phyloP scores from a whole-genome alignment of 2,888 invertebrate species.

The Meloe dianella region DNA sequence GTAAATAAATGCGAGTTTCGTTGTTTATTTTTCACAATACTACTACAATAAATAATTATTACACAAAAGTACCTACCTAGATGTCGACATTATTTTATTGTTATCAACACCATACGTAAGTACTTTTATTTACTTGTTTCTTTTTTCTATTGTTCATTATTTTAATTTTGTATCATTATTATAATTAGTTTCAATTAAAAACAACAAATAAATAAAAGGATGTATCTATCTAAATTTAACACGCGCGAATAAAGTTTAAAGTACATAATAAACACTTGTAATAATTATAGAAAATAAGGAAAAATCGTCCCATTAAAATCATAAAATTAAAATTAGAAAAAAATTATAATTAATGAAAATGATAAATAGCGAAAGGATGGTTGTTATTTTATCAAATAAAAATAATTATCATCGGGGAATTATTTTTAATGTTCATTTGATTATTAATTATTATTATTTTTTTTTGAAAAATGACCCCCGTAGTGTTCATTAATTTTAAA shows the following conservation, averaged over 20 bases:
- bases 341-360: background rate
- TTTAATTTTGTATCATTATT: background rate
- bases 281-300: background rate
- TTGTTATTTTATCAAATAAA: background rate
- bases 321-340: background rate
- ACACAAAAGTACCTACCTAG: background rate
- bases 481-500: conserved; percentile 2
- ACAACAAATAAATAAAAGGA: background rate
- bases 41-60: background rate
- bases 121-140: background rate
- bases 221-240: background rate
- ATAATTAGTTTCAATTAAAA: background rate
- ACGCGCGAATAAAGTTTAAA: background rate
- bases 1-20: background rate
- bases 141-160: background rate
- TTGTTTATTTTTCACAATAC: background rate
- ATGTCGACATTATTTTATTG: background rate
- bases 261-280: background rate
- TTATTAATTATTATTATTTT: no score
- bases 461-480: background rate
- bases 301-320: background rate
- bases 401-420: conserved; percentile 4
- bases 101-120: background rate
- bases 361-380: background rate
- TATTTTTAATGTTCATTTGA: background rate